Evolutionary conservation across 2,888 invertebrate species (phyloP).

Genomic region (Itoplectis maculator): DNA sequence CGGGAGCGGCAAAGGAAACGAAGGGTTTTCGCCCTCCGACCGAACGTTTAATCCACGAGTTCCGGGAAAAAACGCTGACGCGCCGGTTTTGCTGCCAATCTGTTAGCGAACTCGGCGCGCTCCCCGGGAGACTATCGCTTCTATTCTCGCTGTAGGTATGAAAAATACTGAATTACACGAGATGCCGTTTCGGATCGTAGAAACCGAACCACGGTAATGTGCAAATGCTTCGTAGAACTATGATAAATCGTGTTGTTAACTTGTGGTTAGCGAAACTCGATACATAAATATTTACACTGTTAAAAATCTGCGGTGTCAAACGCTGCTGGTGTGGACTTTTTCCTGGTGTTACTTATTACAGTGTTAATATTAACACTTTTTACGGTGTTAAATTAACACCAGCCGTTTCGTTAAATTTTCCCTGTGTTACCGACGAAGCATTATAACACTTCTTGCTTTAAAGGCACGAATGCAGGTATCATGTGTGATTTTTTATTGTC

Average conservation of each 20-base stretch:
- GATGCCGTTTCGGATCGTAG: background rate
- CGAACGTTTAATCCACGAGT: constrained; percentile 79
- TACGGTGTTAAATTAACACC: too few relatives aligned
- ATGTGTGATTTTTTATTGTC: too few relatives aligned
- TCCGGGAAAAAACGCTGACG: constrained; percentile 79
- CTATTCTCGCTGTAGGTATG: background rate
- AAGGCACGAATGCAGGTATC: too few relatives aligned
- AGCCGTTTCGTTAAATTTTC: too few relatives aligned
- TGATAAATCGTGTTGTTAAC: background rate
- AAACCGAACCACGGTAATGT: background rate
- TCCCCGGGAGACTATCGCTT: constrained; percentile 12
- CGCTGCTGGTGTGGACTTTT: too few relatives aligned
- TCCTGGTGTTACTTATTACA: too few relatives aligned
- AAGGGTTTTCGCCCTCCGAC: constrained; percentile 63
- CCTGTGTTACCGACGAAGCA: too few relatives aligned
- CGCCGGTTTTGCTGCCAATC: constrained; percentile 78
- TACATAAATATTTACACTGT: too few relatives aligned
- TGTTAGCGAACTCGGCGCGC: constrained; percentile 75
- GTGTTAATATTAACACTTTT: too few relatives aligned
- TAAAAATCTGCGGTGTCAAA: too few relatives aligned
- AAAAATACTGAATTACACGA: constrained; percentile 3
- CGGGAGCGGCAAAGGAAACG: background rate
- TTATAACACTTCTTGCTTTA: too few relatives aligned
- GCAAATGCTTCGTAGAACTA: background rate
- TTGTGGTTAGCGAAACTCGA: too few relatives aligned